A percentile compares a stretch with the other conserved stretches of the same genome.
Evolutionary conservation across 2,113 vertebrate genomes (phyloP).

Genomic region (Myiagra hebetior): DNA sequence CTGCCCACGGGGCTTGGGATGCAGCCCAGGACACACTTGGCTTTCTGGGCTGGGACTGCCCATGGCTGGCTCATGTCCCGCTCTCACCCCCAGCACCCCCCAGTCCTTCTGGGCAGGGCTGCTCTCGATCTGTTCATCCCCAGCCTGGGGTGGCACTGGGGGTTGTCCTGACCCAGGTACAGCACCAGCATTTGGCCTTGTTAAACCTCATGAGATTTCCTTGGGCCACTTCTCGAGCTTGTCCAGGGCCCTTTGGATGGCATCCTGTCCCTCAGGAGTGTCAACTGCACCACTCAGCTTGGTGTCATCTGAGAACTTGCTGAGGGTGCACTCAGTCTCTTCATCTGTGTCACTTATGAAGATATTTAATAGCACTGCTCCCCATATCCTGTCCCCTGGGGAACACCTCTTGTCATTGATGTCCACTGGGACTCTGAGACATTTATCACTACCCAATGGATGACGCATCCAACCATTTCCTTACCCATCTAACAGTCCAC

Average conservation of each 20-base stretch:
- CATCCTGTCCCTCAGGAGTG: not conserved
- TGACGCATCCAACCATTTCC: not conserved
- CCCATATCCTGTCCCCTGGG: rapidly evolving
- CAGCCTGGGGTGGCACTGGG: not conserved
- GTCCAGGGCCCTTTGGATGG: not conserved
- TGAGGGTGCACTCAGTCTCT: not conserved
- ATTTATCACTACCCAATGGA: not conserved
- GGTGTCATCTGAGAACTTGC: not conserved
- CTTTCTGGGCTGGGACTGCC: not conserved
- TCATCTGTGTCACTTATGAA: not conserved
- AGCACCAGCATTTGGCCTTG: not conserved
- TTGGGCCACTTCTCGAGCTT: rapidly evolving
- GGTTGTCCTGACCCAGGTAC: not conserved
- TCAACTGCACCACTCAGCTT: not conserved
- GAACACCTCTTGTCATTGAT: not conserved
- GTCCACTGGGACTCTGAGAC: not conserved
- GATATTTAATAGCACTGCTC: not conserved
- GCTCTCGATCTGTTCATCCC: not conserved
- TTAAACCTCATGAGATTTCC: not conserved
- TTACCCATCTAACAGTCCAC: not conserved
- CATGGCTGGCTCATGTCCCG: not conserved
- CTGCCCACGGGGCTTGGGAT: not conserved
- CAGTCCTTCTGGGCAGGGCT: not conserved
- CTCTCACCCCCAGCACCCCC: not conserved
- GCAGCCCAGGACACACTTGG: not conserved